Evolutionary conservation across 2,888 invertebrate species (phyloP).

Genomic region (Polia nebulosa): DNA sequence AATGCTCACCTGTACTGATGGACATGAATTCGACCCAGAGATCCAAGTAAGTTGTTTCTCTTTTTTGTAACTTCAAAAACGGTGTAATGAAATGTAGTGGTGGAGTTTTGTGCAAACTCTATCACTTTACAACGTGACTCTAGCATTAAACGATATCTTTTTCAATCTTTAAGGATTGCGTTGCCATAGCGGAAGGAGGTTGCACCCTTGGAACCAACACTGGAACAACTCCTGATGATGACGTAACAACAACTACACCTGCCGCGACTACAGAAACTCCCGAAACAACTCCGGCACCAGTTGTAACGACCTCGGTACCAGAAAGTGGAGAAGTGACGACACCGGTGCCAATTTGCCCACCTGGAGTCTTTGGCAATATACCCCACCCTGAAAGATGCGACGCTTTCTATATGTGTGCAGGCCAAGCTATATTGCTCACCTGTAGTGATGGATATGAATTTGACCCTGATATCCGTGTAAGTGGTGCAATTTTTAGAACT

Average conservation of each 20-base stretch:
- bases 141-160: not conserved
- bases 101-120: not conserved
- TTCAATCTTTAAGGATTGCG: slow-evolving; percentile 17
- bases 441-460: slow-evolving; percentile 69
- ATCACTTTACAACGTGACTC: no score
- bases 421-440: slow-evolving; percentile 58
- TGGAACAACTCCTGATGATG: slow-evolving; percentile 19
- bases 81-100: not conserved
- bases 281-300: not conserved
- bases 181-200: slow-evolving; percentile 14
- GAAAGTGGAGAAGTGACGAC: slow-evolving; percentile 6
- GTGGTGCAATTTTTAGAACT: not conserved
- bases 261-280: not conserved
- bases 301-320: slow-evolving; percentile 1
- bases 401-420: slow-evolving; percentile 68
- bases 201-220: slow-evolving; percentile 30
- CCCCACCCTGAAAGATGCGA: slow-evolving; percentile 69
- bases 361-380: slow-evolving; percentile 65
- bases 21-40: slow-evolving; percentile 67
- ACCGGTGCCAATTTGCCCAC: slow-evolving; percentile 54
- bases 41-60: not conserved
- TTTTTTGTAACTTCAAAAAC: not conserved
- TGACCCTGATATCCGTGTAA: slow-evolving; percentile 46
- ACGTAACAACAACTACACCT: not conserved
- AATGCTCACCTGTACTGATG: slow-evolving; percentile 63